phyloP scores from a whole-genome alignment of 2,888 invertebrate species.

The Archips crataeganus region DNA sequence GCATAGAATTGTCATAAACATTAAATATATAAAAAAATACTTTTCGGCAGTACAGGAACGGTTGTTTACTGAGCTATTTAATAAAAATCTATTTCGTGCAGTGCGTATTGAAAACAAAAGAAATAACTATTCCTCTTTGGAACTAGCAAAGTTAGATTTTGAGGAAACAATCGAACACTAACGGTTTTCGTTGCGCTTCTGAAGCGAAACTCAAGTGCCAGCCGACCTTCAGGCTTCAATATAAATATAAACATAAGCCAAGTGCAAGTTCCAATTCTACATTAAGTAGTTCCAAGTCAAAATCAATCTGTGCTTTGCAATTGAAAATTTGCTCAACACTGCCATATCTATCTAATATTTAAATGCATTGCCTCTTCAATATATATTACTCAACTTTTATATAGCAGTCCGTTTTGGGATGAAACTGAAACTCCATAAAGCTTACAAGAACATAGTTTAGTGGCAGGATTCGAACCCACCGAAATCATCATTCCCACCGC shows the following conservation, averaged over 20 bases:
- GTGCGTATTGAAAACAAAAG: neutral
- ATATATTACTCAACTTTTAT: neutral
- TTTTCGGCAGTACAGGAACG: neutral
- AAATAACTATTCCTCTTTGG: neutral
- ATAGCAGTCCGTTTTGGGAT: too few relatives aligned
- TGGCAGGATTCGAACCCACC: neutral
- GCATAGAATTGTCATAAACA: neutral
- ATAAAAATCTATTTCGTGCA: neutral
- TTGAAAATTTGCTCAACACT: neutral
- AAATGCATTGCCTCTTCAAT: neutral
- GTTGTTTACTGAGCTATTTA: neutral
- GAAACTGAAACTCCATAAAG: too few relatives aligned
- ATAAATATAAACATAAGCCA: neutral
- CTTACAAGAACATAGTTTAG: neutral
- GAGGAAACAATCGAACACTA: neutral
- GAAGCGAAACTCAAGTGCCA: neutral
- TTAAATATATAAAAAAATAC: neutral
- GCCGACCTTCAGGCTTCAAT: neutral
- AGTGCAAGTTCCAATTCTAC: neutral
- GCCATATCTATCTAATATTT: neutral
- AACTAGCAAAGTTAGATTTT: neutral
- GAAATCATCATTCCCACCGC: neutral
- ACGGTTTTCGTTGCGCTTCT: neutral
- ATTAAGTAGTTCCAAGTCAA: neutral
- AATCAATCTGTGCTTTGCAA: neutral